Base-by-base conservation (phyloP, 2,113 vertebrate species). In the Calonectris borealis region DNA sequence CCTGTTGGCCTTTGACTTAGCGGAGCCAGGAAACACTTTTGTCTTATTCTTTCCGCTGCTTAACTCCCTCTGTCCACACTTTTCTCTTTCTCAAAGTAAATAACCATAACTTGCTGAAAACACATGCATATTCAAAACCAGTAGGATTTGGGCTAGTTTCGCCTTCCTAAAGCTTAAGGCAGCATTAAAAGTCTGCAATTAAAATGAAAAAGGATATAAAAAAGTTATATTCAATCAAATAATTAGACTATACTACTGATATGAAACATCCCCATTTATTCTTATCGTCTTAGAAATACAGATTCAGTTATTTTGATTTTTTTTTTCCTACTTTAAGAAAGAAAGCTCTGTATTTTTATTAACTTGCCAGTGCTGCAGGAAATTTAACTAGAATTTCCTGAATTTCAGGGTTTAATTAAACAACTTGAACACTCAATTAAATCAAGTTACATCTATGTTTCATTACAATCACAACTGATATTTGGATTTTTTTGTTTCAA, bases 1-100 rank as follows among this genome's bases (percentile, higher is more conserved):
- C 95, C 96, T 96, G 96, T 94, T 96, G 95, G 86, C 92, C 94
- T 93, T 86, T 91, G 94, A 68, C 76, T 96, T 60, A 25, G 29
- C 2, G 5, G 72, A 71, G 68, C 55, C 90, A 92, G 90, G 80
- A 92, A 90, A 88, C 42, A 11, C 64, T 90, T 86, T 52, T 92
- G 64, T 73, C 82, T 55, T 78, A 9, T 34, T 86, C 54, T 83
- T 91, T 51, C 72, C 62, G 68, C 61, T 70, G 9, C 52, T 69
- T 20, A 60, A 34, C 61, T 54, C 82, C 27, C 55, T 51, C 72
- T 93, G 21, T 44, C 51, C 68, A 62, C 20, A 36, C 22, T 78
- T 84, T 24, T 54, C 51, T 92, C 49, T 52, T 36, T 46, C 76
- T 85, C 82, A 27, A 3, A 36, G n/a, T 25, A 90, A 96, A 86